Conservation (phyloP, 2,113 vertebrate species). For the Melanerpes aurifrons region DNA sequence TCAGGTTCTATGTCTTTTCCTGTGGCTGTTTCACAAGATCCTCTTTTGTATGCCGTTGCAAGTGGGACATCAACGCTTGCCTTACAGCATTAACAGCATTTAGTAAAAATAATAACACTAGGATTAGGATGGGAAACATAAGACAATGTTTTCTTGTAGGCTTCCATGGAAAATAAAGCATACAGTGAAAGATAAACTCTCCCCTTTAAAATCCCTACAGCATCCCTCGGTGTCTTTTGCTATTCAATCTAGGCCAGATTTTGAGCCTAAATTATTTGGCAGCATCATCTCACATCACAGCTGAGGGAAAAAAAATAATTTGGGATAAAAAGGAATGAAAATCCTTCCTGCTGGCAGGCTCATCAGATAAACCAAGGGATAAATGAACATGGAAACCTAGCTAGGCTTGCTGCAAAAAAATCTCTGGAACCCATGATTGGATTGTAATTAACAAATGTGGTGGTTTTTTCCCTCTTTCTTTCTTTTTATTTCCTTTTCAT, state of each 20-base stretch:
- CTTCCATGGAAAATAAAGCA: neutral
- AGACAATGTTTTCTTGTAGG: neutral
- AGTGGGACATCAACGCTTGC: neutral
- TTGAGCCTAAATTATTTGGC: constrained; percentile 27
- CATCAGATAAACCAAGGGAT: neutral
- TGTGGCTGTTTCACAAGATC: neutral
- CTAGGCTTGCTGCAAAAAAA: neutral
- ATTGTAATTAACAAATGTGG: neutral
- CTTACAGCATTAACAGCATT: neutral
- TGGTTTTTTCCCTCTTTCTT: neutral
- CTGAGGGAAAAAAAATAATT: constrained; percentile 17
- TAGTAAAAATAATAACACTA: neutral
- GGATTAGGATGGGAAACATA: neutral
- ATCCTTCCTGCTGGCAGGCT: constrained; percentile 29
- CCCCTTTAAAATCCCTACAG: neutral
- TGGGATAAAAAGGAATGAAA: constrained; percentile 46
- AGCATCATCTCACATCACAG: neutral
- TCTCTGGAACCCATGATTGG: neutral
- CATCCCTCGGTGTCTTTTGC: neutral
- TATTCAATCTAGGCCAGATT: constrained; percentile 19
- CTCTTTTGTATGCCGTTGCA: neutral
- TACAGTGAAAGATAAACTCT: neutral
- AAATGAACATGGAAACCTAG: neutral
- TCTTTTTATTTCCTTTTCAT: neutral
- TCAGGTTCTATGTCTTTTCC: neutral